Evolutionary conservation across 1,140 invertebrate species (phyloP).

Genomic region (Littorina saxatilis): DNA sequence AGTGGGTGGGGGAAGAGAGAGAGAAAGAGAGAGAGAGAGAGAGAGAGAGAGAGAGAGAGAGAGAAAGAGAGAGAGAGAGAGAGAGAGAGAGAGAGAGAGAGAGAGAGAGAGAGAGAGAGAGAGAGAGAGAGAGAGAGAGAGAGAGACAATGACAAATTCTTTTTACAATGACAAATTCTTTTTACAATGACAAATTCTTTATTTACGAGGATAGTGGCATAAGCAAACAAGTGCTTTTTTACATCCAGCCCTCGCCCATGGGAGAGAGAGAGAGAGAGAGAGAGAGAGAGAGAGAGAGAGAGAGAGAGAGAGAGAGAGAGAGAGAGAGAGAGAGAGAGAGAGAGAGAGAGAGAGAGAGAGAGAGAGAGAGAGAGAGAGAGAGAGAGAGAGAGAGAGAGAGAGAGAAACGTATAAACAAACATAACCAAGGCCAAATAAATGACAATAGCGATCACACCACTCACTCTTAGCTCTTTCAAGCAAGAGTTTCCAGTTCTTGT

Average conservation of each 20-base stretch:
- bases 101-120: not conserved
- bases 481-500: not conserved
- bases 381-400: constrained; percentile 4
- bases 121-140: not conserved
- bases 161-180: too few relatives aligned
- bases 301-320: constrained; percentile 2
- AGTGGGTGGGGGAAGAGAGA: not conserved
- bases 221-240: too few relatives aligned
- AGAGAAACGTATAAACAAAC: not conserved
- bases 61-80: constrained; percentile 2
- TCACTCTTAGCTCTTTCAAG: not conserved
- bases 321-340: not conserved
- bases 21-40: not conserved
- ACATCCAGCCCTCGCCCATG: too few relatives aligned
- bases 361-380: not conserved
- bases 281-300: constrained; percentile 3
- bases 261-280: constrained; percentile 12
- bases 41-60: not conserved
- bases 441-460: not conserved
- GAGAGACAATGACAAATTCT: too few relatives aligned
- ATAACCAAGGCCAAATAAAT: not conserved
- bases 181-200: too few relatives aligned
- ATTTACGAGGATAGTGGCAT: too few relatives aligned
- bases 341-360: not conserved
- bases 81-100: not conserved